These are phyloP conservation scores for Heterodera filipjevi DNA, from an alignment of 2,888 invertebrate species.

Conservation along the genomic window DNA sequence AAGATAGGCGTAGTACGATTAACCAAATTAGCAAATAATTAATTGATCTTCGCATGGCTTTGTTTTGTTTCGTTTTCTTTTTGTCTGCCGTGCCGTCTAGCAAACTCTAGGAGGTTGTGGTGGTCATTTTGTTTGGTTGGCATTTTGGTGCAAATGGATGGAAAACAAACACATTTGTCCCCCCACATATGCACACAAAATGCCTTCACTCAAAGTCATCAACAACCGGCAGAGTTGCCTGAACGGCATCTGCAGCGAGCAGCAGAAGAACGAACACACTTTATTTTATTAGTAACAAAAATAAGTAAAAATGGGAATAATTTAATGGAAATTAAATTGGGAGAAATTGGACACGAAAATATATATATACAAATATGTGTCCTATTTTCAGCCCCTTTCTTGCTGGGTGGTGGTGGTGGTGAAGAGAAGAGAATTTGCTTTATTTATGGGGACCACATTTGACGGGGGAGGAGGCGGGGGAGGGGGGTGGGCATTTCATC, in stretches of 20 bases:
- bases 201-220: constrained; percentile 19
- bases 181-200: too few species aligned
- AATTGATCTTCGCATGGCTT: too few species aligned
- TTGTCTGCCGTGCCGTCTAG: constrained; percentile 26
- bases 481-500: neutral
- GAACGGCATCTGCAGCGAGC: constrained; percentile 21
- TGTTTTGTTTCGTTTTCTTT: neutral
- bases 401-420: neutral
- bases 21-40: too few species aligned
- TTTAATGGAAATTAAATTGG: constrained; percentile 12
- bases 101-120: constrained; percentile 45
- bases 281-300: neutral
- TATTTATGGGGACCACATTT: neutral
- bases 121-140: constrained; percentile 11
- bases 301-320: neutral
- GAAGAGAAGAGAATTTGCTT: neutral
- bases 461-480: neutral
- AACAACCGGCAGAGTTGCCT: constrained; percentile 40
- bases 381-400: too few species aligned
- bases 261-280: too few species aligned
- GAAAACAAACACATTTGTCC: too few species aligned
- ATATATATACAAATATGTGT: neutral
- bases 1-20: too few species aligned
- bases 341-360: neutral
- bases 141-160: neutral